Evolutionary conservation across 2,797 vertebrate species (phyloP), one percentile per base, ranked within the genome.

Genomic region (Cetoscarus ocellatus): DNA sequence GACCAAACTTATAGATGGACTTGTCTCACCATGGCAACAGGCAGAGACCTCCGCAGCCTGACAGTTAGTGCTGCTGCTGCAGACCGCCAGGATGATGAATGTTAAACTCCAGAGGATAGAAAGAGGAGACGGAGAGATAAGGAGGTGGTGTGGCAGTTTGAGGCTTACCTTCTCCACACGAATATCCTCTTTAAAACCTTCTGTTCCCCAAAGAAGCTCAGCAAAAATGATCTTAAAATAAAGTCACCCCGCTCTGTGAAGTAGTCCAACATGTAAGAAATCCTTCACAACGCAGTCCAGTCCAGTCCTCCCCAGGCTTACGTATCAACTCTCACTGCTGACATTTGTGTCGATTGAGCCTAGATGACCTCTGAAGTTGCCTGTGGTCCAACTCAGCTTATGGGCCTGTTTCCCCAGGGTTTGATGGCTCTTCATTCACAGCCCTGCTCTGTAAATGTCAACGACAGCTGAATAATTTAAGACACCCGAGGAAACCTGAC

Each of bases 401-500:
- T 44, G 80, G 64, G 79, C 40, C 57, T 7, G 50, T 59, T 51
- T 67, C 47, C 63, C 52, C 17, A 0, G 35, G 17, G 64, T 52
- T 74, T 75, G 82, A 75, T 55, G 74, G 79, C 84, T 75, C 83
- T 67, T 87, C 84, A 85, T 83, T 85, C 84, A 88, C 73, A 86
- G 82, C 66, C 60, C 70, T 77, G 79, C 76, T 84, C 80, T 82
- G 86, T 90, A 92, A 91, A 92, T 92, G 91, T 94, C 91, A 93
- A 83, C 75, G 57, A 55, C 43, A 50, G 74, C 67, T 95, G 73
- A 96, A 96, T 96, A 93, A 96, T 95, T 95, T 62, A 96, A 44
- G 83, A 68, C 61, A 69, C 67, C 72, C 67, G 73, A 68, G 79
- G 94, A 80, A 94, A 96, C 84, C 14, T 40, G 91, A 95, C 70